Evolutionary conservation across 2,797 vertebrate genomes (phyloP), one percentile per base, ranked within the genome.

Genomic region (Orientallactaga sibirica): DNA sequence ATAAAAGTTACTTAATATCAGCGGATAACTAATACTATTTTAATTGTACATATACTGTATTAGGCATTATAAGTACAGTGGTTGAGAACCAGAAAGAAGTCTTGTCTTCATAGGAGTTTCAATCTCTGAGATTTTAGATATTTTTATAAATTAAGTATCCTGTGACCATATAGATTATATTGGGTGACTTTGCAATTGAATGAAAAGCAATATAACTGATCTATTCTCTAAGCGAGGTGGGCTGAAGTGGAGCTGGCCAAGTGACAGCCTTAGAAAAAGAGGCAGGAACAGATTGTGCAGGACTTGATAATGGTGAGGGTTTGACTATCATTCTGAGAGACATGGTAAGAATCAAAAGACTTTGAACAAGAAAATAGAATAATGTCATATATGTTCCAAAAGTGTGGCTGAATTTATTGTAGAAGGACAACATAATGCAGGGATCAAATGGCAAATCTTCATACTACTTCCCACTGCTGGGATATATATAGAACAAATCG

Each of bases 101-200:
- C 3, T 90, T 83, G 5, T 79, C 11, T 3, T 78, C 6, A 68
- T 18, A 18, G 12, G 33, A 14, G 19, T 82, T 90, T 7, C 25
- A 82, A 82, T 85, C 37, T 85, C 25, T 84, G 52, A 84, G n/a
- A 90, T 37, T 76, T 43, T 76, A n/a, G 43, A 83, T 29, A 37
- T 25, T 81, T 88, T 86, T 62, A 91, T 58, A 58, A 58, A 14
- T 58, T 52, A 82, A 19, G 29, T 12, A 83, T 78, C 2, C 19
- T 75, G 12, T 77, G 48, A 37, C 2, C 58, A 77, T 81, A 55
- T 67, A 5, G 91, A 74, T 92, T 93, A 85, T 81, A 81, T 20
- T 37, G 55, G 4, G 9, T 11, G 33, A n/a, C 64, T 90, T 90
- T 10, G 61, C 6, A 84, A 16, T 71, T 27, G 73, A 10, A 61